Base-by-base conservation (phyloP, 2,888 invertebrate species). In the Lasioglossum vierecki region DNA sequence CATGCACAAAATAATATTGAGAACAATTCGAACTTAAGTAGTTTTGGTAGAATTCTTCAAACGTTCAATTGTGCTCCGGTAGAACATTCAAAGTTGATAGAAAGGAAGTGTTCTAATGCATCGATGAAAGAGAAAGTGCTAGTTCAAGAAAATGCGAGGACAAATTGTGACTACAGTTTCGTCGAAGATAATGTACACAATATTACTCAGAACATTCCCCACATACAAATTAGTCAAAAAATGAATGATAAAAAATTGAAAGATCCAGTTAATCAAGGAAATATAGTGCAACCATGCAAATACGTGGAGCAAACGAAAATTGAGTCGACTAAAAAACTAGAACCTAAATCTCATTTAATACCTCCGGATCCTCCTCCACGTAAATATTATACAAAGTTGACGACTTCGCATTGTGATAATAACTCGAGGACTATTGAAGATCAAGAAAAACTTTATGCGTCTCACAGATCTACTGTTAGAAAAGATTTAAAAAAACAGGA, bases 301-400 rank as follows among this genome's bases (percentile, higher is more conserved):
- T 86, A 80, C 39, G 68, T 77, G 71, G 91, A 90, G 41, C 53
- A 76, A 80, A 53, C 88, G 26, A 91, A 88, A 70, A 15, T 77
- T 53, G 89, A 91, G 57, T 81, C 94, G 53, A 88, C 93, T 41
- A 89, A 93, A 35, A 95, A 95, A 75, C 92, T 94, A 3, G 95
- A 96, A 26, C 95, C 94, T 0, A 95, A 95, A 46, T 93, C 91
- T 39, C 92, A 95, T 75, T 90, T 92, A 5, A 94, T 95, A 6
- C 95, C 95, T 18, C 94, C 94, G 13, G 95, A 96, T 83, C 96
- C 96, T 3, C 95, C 95, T 13, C 96, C 96, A 6, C 95, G 96
- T 1, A 96, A 95, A 80, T 95, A 93, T 84, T 91, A 94, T 74
- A 92, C 94, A 41, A 94, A 94, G 72, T 91, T 91, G 75, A 91